Conservation (phyloP, 2,888 invertebrate species). For the Thysanoteuthis rhombus region DNA sequence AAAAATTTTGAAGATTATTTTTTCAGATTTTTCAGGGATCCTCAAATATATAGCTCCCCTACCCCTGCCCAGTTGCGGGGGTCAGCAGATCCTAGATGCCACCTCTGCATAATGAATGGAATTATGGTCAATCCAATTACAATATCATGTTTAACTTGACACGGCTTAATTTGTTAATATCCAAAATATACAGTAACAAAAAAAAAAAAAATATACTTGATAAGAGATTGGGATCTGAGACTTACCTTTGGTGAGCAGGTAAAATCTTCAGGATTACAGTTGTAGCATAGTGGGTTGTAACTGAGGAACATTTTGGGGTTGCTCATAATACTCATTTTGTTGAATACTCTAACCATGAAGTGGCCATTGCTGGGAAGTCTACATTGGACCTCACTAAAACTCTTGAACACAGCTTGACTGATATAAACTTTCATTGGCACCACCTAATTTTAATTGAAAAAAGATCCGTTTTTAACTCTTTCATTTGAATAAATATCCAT, state of each 20-base stretch:
- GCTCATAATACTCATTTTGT: constrained; percentile 36
- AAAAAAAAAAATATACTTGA: neutral
- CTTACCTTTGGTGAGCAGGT: neutral
- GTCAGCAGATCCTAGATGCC: no score
- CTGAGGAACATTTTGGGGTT: constrained; percentile 36
- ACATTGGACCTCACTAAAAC: constrained; percentile 35
- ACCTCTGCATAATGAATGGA: no score
- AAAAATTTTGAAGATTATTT: no score
- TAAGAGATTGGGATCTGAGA: neutral
- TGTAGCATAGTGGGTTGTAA: neutral
- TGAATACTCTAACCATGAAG: neutral
- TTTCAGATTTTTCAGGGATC: no score
- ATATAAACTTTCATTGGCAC: neutral
- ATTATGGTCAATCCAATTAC: no score
- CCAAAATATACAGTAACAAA: neutral
- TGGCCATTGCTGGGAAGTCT: neutral
- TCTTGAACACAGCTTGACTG: constrained; percentile 40
- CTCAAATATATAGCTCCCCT: no score
- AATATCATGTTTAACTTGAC: no score
- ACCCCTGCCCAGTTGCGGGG: no score
- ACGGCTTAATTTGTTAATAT: neutral
- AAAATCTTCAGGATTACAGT: neutral
- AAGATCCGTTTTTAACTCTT: no score
- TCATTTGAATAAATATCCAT: no score
- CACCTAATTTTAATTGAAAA: no score